Evolutionary conservation across 2,113 vertebrate species (phyloP), one percentile per base, ranked within the genome.

Genomic region (Pongo abelii): DNA sequence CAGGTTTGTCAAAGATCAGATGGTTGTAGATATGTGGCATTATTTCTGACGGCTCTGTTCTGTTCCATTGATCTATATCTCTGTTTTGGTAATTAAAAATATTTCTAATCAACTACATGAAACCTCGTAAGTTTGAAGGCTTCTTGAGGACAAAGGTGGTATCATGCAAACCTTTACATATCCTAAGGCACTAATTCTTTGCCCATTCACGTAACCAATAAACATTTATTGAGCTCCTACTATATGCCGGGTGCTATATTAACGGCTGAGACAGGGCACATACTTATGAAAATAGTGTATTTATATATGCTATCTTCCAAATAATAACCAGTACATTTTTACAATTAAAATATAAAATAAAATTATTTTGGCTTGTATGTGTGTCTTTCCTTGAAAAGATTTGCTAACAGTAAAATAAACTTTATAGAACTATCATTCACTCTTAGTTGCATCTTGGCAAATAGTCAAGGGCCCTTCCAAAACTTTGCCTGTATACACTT

Each of bases 51-150:
- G n/a, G n/a, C n/a, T n/a, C n/a, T n/a, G n/a, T n/a, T n/a, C n/a
- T n/a, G n/a, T n/a, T n/a, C n/a, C n/a, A n/a, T n/a, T n/a, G n/a
- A n/a, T n/a, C n/a, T n/a, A n/a, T n/a, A n/a, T n/a, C n/a, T n/a
- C n/a, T n/a, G n/a, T n/a, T n/a, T n/a, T n/a, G n/a, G n/a, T n/a
- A 96, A 48, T 59, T 84, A 78, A 96, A 97, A 78, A 93, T 72
- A 55, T 87, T 95, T 97, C 64, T 43, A 89, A 57, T 70, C 20
- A 77, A 70, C 16, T 92, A 6, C 20, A n/a, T 81, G 64, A 92
- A 88, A 69, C 9, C 25, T 85, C n/a, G 91, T 96, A 80, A n/a
- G 22, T 83, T 14, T 25, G 35, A 84, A 23, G 27, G 3, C 20
- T 27, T 93, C 40, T 78, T 94, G 72, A 97, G 50, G 59, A 18